Base-by-base conservation (phyloP, 2,797 vertebrate species). In the Diglossa cyanea region DNA sequence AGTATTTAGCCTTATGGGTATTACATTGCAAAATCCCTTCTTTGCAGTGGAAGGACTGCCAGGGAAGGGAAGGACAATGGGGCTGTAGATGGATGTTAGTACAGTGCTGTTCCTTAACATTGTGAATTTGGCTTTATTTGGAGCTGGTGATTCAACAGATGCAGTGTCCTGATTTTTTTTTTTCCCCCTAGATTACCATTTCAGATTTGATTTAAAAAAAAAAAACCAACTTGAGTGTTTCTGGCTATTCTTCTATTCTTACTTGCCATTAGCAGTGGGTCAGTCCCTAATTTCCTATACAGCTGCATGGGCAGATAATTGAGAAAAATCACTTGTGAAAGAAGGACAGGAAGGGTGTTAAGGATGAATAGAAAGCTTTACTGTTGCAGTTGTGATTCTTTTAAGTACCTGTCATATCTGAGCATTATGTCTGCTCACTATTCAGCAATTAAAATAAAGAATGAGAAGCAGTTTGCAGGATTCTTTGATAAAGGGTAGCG, bases 21-120 rank as follows among this genome's bases (percentile, higher is more conserved):
- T 96, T 91, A 13, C 26, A 28, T 95, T 95, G 86, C 93, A 90
- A 74, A 95, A 91, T 76, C 86, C 42, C 54, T 90, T 66, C 55
- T 87, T 55, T 55, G 51, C 66, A 20, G n/a, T 2, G 26, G 31
- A 58, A 37, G 37, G 58, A 26, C 84, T 88, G 75, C 75, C 87
- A 70, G 90, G 88, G 78, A 86, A 87, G 65, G 23, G 10, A 33
- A 62, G 44, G 76, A 78, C 70, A 73, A 18, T 71, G 62, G 71
- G 42, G 35, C 74, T 93, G 79, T 33, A 44, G 65, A 35, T 85
- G 5, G 33, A 25, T 48, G 42, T 58, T 8, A 86, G 42, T 35
- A 3, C 37, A 35, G 40, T 4, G 4, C 55, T 60, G 42, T 73
- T 26, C 92, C 71, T 89, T 33, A 23, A 40, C 45, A 23, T 40